Percentiles rank a stretch among this genome's conserved stretches.
phyloP scores from a whole-genome alignment of 1,140 invertebrate species.

The Condylostylus longicornis region DNA sequence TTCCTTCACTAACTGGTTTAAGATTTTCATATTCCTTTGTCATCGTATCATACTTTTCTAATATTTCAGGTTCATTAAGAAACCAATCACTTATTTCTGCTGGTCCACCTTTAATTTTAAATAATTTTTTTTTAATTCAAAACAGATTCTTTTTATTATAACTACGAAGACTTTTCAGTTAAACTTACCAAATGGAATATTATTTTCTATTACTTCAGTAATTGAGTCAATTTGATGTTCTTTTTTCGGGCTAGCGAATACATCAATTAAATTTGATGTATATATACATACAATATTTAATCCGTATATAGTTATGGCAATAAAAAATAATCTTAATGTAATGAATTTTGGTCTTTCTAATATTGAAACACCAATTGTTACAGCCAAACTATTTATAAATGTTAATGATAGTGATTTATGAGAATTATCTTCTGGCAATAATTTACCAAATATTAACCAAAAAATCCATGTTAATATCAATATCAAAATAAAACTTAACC shows the following conservation, averaged over 20 bases:
- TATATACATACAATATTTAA: conserved; percentile 36
- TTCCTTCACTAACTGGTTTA: conserved; percentile 29
- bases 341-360: conserved; percentile 32
- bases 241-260: conserved; percentile 35
- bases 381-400: conserved; percentile 33
- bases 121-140: not conserved
- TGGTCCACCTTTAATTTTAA: conserved; percentile 26
- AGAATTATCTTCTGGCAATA: conserved; percentile 30
- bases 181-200: conserved; percentile 26
- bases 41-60: conserved; percentile 25
- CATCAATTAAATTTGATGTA: conserved; percentile 37
- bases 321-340: conserved; percentile 35
- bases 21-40: conserved; percentile 27
- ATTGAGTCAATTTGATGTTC: conserved; percentile 35
- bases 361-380: conserved; percentile 30
- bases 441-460: conserved; percentile 32
- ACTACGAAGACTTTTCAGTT: not conserved
- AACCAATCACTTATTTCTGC: conserved; percentile 37
- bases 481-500: conserved; percentile 28
- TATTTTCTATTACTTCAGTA: conserved; percentile 31
- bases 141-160: not conserved
- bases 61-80: conserved; percentile 35
- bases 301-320: conserved; percentile 34
- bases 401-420: conserved; percentile 30
- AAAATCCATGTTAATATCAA: conserved; percentile 30